Evolutionary conservation across 2,888 invertebrate genomes (phyloP).

Genomic region (Allacma fusca): DNA sequence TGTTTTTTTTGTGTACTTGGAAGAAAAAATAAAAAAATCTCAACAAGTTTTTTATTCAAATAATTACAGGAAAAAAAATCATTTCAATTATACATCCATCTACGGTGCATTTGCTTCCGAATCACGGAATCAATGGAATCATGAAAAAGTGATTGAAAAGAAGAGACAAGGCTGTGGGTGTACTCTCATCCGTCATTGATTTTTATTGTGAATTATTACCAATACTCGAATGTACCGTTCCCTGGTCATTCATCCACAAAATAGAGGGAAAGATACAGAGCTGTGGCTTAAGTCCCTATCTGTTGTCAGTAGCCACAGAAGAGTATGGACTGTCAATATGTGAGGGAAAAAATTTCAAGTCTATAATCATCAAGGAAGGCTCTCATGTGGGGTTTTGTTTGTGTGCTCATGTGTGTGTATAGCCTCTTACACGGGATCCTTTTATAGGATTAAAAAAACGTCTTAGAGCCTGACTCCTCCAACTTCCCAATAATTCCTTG

Average conservation of each 20-base stretch:
- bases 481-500: neutral
- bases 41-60: too few relatives aligned
- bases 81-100: neutral
- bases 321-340: neutral
- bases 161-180: neutral
- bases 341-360: neutral
- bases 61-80: too few relatives aligned
- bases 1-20: too few relatives aligned
- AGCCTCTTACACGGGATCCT: neutral
- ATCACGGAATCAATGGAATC: neutral
- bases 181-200: neutral
- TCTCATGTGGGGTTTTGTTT: neutral
- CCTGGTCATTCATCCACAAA: neutral
- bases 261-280: neutral
- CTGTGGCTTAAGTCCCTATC: neutral
- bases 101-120: neutral
- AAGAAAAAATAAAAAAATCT: too few relatives aligned
- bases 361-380: neutral
- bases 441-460: neutral
- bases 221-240: neutral
- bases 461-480: neutral
- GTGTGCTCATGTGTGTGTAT: neutral
- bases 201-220: neutral
- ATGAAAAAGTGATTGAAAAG: neutral
- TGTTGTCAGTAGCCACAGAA: neutral